Conservation (phyloP, 2,797 vertebrate genomes). For the Neoniphon sammara region DNA sequence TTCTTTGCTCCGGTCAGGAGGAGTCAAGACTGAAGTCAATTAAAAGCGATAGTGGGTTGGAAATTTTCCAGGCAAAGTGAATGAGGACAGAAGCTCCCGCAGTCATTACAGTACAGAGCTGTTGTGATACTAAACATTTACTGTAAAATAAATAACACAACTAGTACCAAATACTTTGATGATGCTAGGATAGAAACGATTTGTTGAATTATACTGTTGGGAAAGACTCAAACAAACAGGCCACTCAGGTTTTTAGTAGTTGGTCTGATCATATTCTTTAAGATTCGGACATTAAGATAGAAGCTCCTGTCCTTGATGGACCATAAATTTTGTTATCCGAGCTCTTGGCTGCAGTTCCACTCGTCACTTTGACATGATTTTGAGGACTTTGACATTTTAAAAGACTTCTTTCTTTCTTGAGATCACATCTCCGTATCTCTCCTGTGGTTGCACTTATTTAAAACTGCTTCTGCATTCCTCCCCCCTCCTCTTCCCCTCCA, state of each 20-base stretch:
- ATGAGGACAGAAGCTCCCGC: not conserved
- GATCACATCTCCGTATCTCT: slow-evolving; percentile 8
- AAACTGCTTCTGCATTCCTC: slow-evolving; percentile 24
- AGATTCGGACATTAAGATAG: slow-evolving; percentile 22
- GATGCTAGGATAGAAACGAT: not conserved
- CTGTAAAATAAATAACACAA: not conserved
- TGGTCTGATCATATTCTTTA: slow-evolving; percentile 43
- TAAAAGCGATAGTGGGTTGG: not conserved
- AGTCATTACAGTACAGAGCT: not conserved
- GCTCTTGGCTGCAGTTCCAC: slow-evolving; percentile 40
- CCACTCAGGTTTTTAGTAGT: slow-evolving; percentile 7
- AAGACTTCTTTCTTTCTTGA: slow-evolving; percentile 5
- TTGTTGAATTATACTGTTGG: not conserved
- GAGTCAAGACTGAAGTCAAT: not conserved
- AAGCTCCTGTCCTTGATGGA: slow-evolving; percentile 54
- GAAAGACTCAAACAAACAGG: slow-evolving; percentile 12
- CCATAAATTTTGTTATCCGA: slow-evolving; percentile 55
- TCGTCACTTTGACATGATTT: slow-evolving; percentile 41
- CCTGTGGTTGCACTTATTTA: slow-evolving; percentile 27
- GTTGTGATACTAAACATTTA: not conserved
- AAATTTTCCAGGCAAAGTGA: not conserved
- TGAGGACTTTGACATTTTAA: slow-evolving; percentile 23
- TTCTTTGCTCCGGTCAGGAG: not conserved
- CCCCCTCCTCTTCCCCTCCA: not conserved
- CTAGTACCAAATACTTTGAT: not conserved